Evolutionary conservation across 2,888 invertebrate genomes (phyloP).

Genomic region (Drosophila helvetica): DNA sequence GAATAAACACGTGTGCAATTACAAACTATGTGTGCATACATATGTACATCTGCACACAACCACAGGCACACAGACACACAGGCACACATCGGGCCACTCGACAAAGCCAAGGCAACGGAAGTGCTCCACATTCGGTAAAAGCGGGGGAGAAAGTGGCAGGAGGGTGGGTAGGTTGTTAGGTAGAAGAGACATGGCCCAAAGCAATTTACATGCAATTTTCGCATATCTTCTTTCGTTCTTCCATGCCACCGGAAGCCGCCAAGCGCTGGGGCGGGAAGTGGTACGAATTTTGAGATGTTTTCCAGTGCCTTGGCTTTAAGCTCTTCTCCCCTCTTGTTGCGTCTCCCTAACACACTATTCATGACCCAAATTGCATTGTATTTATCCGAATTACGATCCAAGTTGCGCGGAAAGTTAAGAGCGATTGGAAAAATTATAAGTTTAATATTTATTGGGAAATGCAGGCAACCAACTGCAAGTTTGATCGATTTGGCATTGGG

Average conservation of each 20-base stretch:
- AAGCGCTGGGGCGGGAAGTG: background rate
- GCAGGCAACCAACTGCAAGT: slow-evolving; percentile 55
- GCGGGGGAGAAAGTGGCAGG: background rate
- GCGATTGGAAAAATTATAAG: slow-evolving; percentile 39
- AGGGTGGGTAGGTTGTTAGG: too few relatives aligned
- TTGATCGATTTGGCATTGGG: slow-evolving; percentile 71
- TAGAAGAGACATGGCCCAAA: slow-evolving; percentile 25
- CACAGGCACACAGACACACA: background rate
- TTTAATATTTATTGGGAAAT: slow-evolving; percentile 26
- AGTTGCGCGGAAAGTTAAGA: slow-evolving; percentile 25
- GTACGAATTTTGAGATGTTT: slow-evolving; percentile 18
- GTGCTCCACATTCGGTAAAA: slow-evolving; percentile 30
- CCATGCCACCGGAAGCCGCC: slow-evolving; percentile 8
- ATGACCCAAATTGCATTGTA: slow-evolving; percentile 1
- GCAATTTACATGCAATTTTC: slow-evolving; percentile 59
- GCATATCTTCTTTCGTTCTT: slow-evolving; percentile 28
- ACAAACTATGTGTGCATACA: slow-evolving; percentile 55
- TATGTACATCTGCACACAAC: slow-evolving; percentile 47
- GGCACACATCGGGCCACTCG: slow-evolving; percentile 32
- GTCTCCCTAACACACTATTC: background rate
- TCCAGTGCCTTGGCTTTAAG: background rate
- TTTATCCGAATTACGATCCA: slow-evolving; percentile 22
- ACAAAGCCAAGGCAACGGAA: slow-evolving; percentile 41
- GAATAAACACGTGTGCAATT: slow-evolving; percentile 74
- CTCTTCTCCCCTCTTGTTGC: background rate